These are phyloP conservation scores for Tribolium freemani DNA, from an alignment of 2,888 invertebrate species.

Conservation along the genomic window DNA sequence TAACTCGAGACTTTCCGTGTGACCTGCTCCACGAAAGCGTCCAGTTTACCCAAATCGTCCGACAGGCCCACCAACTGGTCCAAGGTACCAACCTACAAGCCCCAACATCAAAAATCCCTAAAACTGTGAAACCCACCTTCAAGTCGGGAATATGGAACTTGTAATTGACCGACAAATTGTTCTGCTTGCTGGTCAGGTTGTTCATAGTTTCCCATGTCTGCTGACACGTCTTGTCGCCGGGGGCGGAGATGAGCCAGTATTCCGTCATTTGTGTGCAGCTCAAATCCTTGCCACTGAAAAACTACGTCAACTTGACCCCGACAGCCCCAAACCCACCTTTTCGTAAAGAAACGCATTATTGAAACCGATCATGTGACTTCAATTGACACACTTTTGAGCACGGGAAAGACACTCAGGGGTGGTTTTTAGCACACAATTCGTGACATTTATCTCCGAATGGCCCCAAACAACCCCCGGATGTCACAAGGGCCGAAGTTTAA, in stretches of 20 bases:
- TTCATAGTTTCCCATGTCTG: constrained; percentile 98
- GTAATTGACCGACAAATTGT: constrained; percentile 91
- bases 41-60: constrained; percentile 97
- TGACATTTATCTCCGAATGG: too few relatives aligned
- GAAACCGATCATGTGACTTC: constrained; percentile 24
- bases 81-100: constrained; percentile 92
- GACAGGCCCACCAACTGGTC: constrained; percentile 99
- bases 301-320: neutral
- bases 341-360: constrained; percentile 17
- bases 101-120: neutral
- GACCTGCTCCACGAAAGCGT: constrained; percentile 94
- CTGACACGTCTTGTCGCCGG: constrained; percentile 98
- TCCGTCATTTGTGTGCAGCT: constrained; percentile 79
- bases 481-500: too few relatives aligned
- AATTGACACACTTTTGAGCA: neutral
- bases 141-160: constrained; percentile 99
- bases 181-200: constrained; percentile 89
- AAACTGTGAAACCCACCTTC: constrained; percentile 80
- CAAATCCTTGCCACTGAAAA: constrained; percentile 20
- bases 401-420: neutral
- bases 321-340: constrained; percentile 8
- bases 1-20: constrained; percentile 96
- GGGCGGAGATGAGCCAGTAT: constrained; percentile 99
- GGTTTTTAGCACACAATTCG: too few relatives aligned
- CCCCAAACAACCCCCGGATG: too few relatives aligned